These are phyloP conservation scores for Nibea coibor DNA, from an alignment of 2,113 vertebrate genomes.

Conservation along the genomic window DNA sequence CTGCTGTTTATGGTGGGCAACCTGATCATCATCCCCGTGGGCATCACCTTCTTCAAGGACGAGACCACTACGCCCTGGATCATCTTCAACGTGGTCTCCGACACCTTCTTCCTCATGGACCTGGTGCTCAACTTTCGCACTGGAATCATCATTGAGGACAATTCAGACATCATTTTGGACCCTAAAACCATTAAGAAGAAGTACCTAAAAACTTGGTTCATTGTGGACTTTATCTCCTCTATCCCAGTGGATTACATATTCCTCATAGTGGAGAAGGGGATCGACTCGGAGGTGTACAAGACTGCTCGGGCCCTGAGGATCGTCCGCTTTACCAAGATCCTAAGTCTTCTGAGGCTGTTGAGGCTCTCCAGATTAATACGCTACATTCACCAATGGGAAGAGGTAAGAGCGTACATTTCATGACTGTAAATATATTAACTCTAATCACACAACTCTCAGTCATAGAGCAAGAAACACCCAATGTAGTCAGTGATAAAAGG, in stretches of 20 bases:
- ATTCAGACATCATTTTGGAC: constrained; percentile 98
- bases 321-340: constrained; percentile 96
- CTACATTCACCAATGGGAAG: constrained; percentile 98
- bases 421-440: constrained; percentile 24
- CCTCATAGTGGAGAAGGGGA: constrained; percentile 97
- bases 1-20: constrained; percentile 99
- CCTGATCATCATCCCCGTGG: constrained; percentile 98
- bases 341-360: constrained; percentile 92
- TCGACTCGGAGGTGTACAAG: constrained; percentile 98
- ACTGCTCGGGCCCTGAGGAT: constrained; percentile 95
- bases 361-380: constrained; percentile 94
- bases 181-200: constrained; percentile 95
- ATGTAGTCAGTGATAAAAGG: constrained; percentile 52
- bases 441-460: constrained; percentile 19
- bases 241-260: constrained; percentile 99
- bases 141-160: constrained; percentile 98
- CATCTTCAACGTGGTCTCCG: constrained; percentile 97
- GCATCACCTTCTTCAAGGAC: constrained; percentile 99
- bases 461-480: constrained; percentile 32
- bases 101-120: constrained; percentile 99
- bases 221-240: constrained; percentile 98
- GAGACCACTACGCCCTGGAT: constrained; percentile 98
- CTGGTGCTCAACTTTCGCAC: constrained; percentile 98
- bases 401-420: constrained; percentile 83
- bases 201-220: constrained; percentile 98